Evolutionary conservation across 2,797 vertebrate genomes (phyloP).

Genomic region (Crenuchus spilurus): DNA sequence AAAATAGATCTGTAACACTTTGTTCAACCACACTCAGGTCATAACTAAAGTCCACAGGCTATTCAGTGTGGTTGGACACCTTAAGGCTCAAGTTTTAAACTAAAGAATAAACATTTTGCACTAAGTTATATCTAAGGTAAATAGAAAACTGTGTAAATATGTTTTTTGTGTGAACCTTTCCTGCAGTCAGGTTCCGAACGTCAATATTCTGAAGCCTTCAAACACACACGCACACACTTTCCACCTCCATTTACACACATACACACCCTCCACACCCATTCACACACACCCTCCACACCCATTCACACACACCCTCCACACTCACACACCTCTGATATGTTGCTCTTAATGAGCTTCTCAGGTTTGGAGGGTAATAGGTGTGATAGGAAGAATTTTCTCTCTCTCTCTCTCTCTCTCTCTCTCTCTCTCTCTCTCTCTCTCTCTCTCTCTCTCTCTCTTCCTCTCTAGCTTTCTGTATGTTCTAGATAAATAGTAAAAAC

Average conservation of each 20-base stretch:
- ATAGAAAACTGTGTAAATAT: no score
- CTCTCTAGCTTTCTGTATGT: slow-evolving; percentile 57
- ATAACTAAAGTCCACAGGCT: no score
- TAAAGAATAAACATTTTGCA: no score
- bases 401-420: slow-evolving; percentile 32
- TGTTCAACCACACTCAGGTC: no score
- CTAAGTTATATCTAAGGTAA: no score
- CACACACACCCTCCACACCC: slow-evolving; percentile 29
- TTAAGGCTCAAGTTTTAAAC: no score
- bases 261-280: slow-evolving; percentile 32
- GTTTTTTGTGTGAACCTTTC: not conserved
- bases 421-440: slow-evolving; percentile 58
- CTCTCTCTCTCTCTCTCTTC: slow-evolving; percentile 57
- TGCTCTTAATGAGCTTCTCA: slow-evolving; percentile 48
- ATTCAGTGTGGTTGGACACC: no score
- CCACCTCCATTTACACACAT: slow-evolving; percentile 36
- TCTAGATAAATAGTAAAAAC: slow-evolving; percentile 55
- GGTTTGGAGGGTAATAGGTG: slow-evolving; percentile 59
- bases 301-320: slow-evolving; percentile 30
- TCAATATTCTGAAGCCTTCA: slow-evolving; percentile 25
- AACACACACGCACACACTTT: slow-evolving; percentile 35
- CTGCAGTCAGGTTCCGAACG: slow-evolving; percentile 6
- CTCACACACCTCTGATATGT: slow-evolving; percentile 36
- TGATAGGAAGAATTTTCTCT: slow-evolving; percentile 45
- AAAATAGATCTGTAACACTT: no score